These are phyloP conservation scores for Hemitrygon akajei DNA, from an alignment of 2,797 vertebrate species.

Conservation along the genomic window DNA sequence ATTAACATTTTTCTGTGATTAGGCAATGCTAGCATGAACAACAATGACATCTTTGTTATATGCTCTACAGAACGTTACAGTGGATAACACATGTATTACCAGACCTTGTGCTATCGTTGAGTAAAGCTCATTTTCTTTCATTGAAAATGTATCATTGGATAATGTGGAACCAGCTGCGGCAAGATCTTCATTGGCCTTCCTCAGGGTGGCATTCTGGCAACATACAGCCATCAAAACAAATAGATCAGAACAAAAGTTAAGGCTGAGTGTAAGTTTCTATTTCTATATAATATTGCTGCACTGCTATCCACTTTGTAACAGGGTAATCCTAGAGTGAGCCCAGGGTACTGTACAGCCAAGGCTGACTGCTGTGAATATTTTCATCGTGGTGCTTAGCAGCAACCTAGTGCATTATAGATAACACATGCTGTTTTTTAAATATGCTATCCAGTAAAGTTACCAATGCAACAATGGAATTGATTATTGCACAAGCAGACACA, in stretches of 20 bases:
- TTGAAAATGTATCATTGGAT: slow-evolving; percentile 40
- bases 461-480: neutral
- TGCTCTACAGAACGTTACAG: neutral
- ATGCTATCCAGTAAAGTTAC: neutral
- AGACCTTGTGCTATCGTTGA: slow-evolving; percentile 68
- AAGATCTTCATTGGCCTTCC: neutral
- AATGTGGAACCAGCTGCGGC: neutral
- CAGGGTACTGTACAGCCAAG: neutral
- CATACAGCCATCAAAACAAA: neutral
- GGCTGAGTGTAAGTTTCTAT: neutral
- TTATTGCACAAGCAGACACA: neutral
- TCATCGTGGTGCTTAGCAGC: too few relatives aligned
- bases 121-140: slow-evolving; percentile 79
- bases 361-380: neutral
- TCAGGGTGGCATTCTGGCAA: neutral
- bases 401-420: neutral
- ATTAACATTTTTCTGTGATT: neutral
- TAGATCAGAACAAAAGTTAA: neutral
- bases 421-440: neutral
- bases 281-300: neutral
- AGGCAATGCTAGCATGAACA: neutral
- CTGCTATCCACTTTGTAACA: neutral
- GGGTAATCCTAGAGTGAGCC: neutral
- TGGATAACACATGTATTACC: neutral
- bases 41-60: neutral